Percentiles rank a stretch among this genome's conserved stretches.
Evolutionary conservation across 2,113 vertebrate species (phyloP).

Genomic region (Catharus minimus): DNA sequence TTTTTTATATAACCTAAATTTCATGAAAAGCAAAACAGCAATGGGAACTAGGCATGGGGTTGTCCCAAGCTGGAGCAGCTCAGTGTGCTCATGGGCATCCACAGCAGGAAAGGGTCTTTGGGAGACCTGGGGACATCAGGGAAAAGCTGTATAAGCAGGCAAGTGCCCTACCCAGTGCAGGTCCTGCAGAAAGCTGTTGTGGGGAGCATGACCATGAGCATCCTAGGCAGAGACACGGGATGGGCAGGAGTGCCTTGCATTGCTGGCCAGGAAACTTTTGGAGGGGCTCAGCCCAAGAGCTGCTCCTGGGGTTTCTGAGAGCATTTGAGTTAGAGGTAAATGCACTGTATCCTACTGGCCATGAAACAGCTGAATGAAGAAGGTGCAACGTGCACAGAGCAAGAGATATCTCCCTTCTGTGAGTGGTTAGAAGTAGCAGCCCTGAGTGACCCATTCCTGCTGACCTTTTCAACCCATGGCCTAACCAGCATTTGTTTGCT

Average conservation of each 20-base stretch:
- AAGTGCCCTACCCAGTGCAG: not conserved
- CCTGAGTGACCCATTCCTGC: not conserved
- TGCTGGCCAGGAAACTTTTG: not conserved
- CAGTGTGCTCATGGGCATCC: rapidly evolving
- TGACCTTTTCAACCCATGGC: not conserved
- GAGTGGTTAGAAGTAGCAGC: not conserved
- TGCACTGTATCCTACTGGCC: not conserved
- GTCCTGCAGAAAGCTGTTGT: not conserved
- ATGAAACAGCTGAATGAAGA: not conserved
- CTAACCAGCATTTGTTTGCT: not conserved
- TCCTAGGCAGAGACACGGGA: not conserved
- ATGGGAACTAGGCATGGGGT: not conserved
- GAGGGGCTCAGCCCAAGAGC: not conserved
- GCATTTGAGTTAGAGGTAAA: not conserved
- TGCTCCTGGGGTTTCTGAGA: not conserved
- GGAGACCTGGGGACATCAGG: not conserved
- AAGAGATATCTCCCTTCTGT: not conserved
- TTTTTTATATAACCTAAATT: not conserved
- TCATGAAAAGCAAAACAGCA: not conserved
- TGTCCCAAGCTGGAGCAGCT: not conserved
- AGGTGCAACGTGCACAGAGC: not conserved
- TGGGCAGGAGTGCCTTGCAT: rapidly evolving
- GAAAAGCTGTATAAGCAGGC: not conserved
- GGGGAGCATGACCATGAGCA: not conserved
- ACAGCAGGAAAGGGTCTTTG: not conserved